Percentiles rank a stretch among this genome's conserved stretches.
Conservation (phyloP, 2,797 vertebrate genomes). For the Champsocephalus esox region DNA sequence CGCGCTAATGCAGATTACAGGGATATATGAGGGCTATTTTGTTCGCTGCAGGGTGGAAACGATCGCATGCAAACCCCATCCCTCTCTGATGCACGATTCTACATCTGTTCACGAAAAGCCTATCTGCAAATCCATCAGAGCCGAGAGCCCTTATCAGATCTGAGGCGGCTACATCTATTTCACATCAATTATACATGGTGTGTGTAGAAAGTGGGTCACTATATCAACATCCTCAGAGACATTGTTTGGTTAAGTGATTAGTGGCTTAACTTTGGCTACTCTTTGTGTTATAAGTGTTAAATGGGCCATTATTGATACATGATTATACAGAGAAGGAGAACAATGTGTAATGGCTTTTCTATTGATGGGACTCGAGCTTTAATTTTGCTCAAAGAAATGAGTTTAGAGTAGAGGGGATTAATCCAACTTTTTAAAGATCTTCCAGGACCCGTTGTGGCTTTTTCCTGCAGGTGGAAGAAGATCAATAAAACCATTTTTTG, state of each 20-base stretch:
- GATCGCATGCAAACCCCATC: conserved; percentile 79
- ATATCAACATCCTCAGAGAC: conserved; percentile 71
- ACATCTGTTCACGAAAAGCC: conserved; percentile 78
- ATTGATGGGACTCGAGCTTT: conserved; percentile 44
- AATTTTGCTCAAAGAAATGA: conserved; percentile 24
- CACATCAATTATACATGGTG: conserved; percentile 79
- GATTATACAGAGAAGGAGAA: conserved; percentile 33
- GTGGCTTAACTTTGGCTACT: conserved; percentile 66
- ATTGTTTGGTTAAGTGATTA: conserved; percentile 74
- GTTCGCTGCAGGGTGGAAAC: conserved; percentile 83
- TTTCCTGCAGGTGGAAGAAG: conserved; percentile 44
- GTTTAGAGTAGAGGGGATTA: conserved; percentile 13
- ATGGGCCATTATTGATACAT: conserved; percentile 62
- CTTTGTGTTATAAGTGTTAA: conserved; percentile 59
- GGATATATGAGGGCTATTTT: conserved; percentile 86
- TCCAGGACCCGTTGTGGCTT: background rate
- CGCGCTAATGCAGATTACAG: conserved; percentile 83
- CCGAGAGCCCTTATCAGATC: conserved; percentile 75
- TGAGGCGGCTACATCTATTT: conserved; percentile 62
- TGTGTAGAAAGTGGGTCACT: conserved; percentile 70
- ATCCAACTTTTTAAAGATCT: conserved; percentile 18
- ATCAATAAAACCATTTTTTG: conserved; percentile 61
- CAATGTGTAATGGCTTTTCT: conserved; percentile 34
- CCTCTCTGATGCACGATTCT: conserved; percentile 75
- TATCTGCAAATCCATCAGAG: conserved; percentile 79